A percentile compares a stretch with the other conserved stretches of the same genome.
These are phyloP conservation scores for Drosophila sturtevanti DNA, from an alignment of 1,140 invertebrate species.

Conservation along the genomic window DNA sequence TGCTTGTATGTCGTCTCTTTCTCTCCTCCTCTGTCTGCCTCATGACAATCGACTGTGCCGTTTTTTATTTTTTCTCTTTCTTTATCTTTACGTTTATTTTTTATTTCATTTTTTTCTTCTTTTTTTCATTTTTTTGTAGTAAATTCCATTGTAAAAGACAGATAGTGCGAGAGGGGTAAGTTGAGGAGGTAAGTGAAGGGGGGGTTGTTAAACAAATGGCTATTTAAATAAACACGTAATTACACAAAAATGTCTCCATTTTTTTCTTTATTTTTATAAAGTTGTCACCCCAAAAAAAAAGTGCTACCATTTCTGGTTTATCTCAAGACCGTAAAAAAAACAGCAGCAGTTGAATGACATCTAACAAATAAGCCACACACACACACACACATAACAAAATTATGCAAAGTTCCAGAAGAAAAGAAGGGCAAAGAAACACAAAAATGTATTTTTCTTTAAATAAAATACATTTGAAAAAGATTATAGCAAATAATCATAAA, in stretches of 20 bases:
- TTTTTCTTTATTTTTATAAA: conserved; percentile 41
- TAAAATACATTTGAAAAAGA: conserved; percentile 18
- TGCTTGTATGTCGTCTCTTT: conserved; percentile 15
- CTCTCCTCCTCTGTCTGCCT: conserved; percentile 41
- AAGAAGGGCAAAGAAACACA: conserved; percentile 20
- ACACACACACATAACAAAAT: conserved; percentile 1
- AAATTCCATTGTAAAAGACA: conserved; percentile 23
- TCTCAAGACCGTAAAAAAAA: conserved; percentile 46
- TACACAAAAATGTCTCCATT: conserved; percentile 55
- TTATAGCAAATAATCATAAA: conserved; percentile 12
- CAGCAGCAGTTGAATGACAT: conserved; percentile 55
- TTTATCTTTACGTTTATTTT: conserved; percentile 13
- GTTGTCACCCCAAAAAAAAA: conserved; percentile 50
- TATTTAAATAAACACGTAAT: conserved; percentile 72
- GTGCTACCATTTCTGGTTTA: conserved; percentile 52
- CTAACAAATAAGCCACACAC: conserved; percentile 13
- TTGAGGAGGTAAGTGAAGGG: not conserved
- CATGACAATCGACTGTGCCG: conserved; percentile 68
- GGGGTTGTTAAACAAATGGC: conserved; percentile 55
- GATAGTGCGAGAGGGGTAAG: not conserved
- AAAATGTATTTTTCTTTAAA: conserved; percentile 26
- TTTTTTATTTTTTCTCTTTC: conserved; percentile 29
- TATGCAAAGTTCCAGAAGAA: conserved; percentile 6
- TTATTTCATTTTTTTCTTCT: conserved; percentile 35
- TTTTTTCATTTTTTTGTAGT: conserved; percentile 41